Percentiles rank a stretch among this genome's conserved stretches.
phyloP scores from a whole-genome alignment of 2,888 invertebrate genomes.

The Arctia plantaginis region DNA sequence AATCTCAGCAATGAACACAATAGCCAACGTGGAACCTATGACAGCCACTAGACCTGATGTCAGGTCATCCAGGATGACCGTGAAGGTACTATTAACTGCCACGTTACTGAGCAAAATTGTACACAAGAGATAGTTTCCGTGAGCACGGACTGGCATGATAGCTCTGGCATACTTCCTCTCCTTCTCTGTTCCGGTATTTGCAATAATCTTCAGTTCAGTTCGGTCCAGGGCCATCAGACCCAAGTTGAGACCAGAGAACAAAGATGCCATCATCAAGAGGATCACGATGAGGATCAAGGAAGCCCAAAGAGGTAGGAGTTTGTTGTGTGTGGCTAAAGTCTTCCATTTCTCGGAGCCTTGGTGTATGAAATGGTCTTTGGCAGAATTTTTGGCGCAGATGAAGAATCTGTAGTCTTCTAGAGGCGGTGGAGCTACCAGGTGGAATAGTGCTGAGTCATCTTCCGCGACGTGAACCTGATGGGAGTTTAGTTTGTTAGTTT shows the following conservation, averaged over 20 bases:
- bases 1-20: slow-evolving; percentile 99
- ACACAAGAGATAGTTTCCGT: slow-evolving; percentile 97
- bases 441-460: slow-evolving; percentile 66
- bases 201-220: slow-evolving; percentile 97
- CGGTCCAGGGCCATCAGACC: slow-evolving; percentile 98
- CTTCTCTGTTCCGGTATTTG: slow-evolving; percentile 95
- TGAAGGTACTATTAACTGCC: slow-evolving; percentile 97
- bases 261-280: slow-evolving; percentile 94
- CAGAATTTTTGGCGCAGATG: slow-evolving; percentile 71
- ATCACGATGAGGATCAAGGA: slow-evolving; percentile 90
- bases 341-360: slow-evolving; percentile 89
- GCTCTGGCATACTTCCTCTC: slow-evolving; percentile 94
- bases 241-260: slow-evolving; percentile 98
- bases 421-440: slow-evolving; percentile 69
- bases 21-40: slow-evolving; percentile 95
- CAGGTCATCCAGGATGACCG: slow-evolving; percentile 97
- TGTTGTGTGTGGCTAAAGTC: slow-evolving; percentile 89
- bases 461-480: slow-evolving; percentile 59
- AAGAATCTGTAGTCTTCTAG: slow-evolving; percentile 73
- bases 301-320: slow-evolving; percentile 92
- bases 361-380: slow-evolving; percentile 82
- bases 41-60: slow-evolving; percentile 97
- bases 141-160: slow-evolving; percentile 96
- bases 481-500: neutral
- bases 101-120: slow-evolving; percentile 94